Base-by-base conservation (phyloP, 2,113 vertebrate species). In the Phoxinus phoxinus region DNA sequence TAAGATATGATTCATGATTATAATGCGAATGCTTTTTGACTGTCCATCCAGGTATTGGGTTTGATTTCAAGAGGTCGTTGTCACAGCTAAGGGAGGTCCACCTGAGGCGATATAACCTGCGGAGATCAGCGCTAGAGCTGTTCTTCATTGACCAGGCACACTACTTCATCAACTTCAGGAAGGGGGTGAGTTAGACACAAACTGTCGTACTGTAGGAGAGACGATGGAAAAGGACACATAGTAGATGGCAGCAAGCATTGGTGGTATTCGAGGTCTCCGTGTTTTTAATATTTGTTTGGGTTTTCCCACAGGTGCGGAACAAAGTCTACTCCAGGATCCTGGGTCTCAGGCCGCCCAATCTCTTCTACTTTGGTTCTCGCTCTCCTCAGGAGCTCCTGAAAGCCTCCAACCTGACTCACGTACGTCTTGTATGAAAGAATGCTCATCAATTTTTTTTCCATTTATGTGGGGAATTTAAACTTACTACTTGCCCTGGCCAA, bases 71-170 rank as follows among this genome's bases (percentile, higher is more conserved):
- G 90, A 96, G 97, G 0, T 96, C 97, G 0, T 91, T 99, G 88
- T 96, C 94, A 23, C 97, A 99, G 93, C 95, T 99, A 44, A 95
- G 98, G 0, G 98, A 99, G 88, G 96, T 99, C 1, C 97, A 99
- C 88, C 89, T 99, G 85, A 96, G 98, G 81, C 96, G 98, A 35
- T 99, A 98, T 93, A 99, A 99, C 95, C 94, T 99, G 87, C 96
- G 97, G 35, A 95, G 98, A 1, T 99, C 98, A 0, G 98, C 98
- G 0, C 94, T 99, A 1, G 98, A 99, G 91, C 95, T 99, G 23
- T 99, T 99, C 95, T 99, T 99, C 93, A 98, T 98, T 0, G 97
- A 99, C 90, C 98, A 99, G 91, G 94, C 97, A 85, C 98, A 98
- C 92, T 99, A 98, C 93, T 99, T 99, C 91, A 95, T 99, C 94